Percentiles rank a stretch among this genome's conserved stretches.
phyloP scores from a whole-genome alignment of 1,140 invertebrate species.

The Dendroctonus valens region DNA sequence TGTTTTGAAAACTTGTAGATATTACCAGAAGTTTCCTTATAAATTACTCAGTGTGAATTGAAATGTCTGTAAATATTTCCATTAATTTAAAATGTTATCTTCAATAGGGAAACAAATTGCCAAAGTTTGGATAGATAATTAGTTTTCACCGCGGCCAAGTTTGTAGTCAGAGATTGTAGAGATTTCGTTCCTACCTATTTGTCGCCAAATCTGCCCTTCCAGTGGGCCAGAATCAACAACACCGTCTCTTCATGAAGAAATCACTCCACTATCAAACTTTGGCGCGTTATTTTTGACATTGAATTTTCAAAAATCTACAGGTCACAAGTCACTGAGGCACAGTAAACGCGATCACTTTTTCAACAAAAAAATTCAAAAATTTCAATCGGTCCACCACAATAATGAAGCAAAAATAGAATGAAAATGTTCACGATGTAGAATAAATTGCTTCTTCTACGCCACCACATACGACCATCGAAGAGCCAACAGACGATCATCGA shows the following conservation, averaged over 20 bases:
- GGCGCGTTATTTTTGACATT: neutral
- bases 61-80: no score
- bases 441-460: constrained; percentile 2
- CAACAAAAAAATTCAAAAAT: neutral
- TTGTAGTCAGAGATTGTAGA: no score
- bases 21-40: no score
- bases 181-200: neutral
- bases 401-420: neutral
- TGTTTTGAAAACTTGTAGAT: no score
- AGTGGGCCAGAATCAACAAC: neutral
- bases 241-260: constrained; percentile 6
- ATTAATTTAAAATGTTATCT: no score
- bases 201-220: constrained; percentile 3
- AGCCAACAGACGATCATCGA: constrained; percentile 26
- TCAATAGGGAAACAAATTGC: no score
- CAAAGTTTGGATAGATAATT: no score
- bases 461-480: constrained; percentile 14
- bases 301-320: neutral
- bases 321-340: constrained; percentile 9
- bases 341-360: neutral
- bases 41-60: no score
- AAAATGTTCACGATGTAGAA: constrained; percentile 8
- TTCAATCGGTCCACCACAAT: constrained; percentile 1
- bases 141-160: no score
- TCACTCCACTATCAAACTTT: constrained; percentile 3